phyloP scores from a whole-genome alignment of 2,888 invertebrate species.

The Nomada goodeniana region DNA sequence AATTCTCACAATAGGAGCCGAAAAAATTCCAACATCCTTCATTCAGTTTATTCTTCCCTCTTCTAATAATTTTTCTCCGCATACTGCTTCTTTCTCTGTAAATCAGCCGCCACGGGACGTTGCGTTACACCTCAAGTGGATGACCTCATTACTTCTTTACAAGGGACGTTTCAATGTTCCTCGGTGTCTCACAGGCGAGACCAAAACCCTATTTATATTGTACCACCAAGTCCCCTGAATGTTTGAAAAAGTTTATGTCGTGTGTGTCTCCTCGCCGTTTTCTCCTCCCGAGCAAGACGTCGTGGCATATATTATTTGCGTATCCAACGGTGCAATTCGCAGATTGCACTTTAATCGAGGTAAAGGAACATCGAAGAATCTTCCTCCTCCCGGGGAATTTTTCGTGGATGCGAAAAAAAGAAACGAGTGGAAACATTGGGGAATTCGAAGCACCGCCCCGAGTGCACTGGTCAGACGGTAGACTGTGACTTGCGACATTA shows the following conservation, averaged over 20 bases:
- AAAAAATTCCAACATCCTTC: not conserved
- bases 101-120: conserved; percentile 45
- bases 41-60: not conserved
- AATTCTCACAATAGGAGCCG: not conserved
- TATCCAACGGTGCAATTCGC: conserved; percentile 22
- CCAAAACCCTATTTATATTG: conserved; percentile 61
- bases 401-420: not conserved
- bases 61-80: conserved; percentile 19
- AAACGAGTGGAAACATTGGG: not conserved
- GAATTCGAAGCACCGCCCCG: not conserved
- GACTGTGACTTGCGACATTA: conserved; percentile 34
- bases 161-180: conserved; percentile 27
- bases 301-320: conserved; percentile 34
- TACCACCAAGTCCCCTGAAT: conserved; percentile 59
- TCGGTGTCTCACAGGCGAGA: conserved; percentile 35
- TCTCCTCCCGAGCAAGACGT: conserved; percentile 27
- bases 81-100: conserved; percentile 22
- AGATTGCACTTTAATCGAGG: conserved; percentile 39
- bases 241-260: conserved; percentile 69
- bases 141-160: conserved; percentile 59
- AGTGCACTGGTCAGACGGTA: conserved; percentile 33
- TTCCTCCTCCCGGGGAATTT: not conserved
- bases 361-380: not conserved
- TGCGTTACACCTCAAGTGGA: conserved; percentile 57
- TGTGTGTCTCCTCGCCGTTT: conserved; percentile 44